phyloP scores from a whole-genome alignment of 2,888 invertebrate species.

The Parnassius smintheus region DNA sequence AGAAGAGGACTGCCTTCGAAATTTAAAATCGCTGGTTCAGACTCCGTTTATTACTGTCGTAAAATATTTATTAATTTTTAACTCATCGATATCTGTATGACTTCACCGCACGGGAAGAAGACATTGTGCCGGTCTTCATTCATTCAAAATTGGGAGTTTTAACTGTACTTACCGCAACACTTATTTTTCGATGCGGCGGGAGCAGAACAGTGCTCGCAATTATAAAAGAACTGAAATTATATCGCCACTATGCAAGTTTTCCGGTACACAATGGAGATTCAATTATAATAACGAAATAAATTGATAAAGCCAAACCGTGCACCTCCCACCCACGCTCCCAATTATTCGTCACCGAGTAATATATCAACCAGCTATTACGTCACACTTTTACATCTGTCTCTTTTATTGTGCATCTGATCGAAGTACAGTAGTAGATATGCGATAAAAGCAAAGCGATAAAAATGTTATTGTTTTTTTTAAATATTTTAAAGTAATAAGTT shows the following conservation, averaged over 20 bases:
- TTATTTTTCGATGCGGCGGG: no score
- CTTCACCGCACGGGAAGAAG: no score
- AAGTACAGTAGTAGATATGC: not conserved
- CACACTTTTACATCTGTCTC: constrained; percentile 37
- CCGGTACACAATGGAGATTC: not conserved
- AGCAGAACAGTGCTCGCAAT: no score
- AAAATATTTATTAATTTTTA: no score
- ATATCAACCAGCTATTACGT: not conserved
- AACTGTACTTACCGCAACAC: no score
- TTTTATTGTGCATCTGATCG: not conserved
- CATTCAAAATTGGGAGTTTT: no score
- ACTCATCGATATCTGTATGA: no score
- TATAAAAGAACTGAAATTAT: no score
- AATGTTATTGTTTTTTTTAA: not conserved
- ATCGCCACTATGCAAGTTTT: not conserved
- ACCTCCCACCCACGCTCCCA: not conserved
- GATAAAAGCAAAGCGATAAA: not conserved
- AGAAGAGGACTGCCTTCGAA: no score
- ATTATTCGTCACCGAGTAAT: not conserved
- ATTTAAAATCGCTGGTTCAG: no score
- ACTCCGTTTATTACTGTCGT: no score
- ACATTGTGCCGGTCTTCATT: no score
- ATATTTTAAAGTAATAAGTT: not conserved
- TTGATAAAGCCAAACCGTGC: not conserved
- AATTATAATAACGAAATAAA: not conserved